phyloP scores from a whole-genome alignment of 2,797 vertebrate species.

The Leucoraja ocellata region DNA sequence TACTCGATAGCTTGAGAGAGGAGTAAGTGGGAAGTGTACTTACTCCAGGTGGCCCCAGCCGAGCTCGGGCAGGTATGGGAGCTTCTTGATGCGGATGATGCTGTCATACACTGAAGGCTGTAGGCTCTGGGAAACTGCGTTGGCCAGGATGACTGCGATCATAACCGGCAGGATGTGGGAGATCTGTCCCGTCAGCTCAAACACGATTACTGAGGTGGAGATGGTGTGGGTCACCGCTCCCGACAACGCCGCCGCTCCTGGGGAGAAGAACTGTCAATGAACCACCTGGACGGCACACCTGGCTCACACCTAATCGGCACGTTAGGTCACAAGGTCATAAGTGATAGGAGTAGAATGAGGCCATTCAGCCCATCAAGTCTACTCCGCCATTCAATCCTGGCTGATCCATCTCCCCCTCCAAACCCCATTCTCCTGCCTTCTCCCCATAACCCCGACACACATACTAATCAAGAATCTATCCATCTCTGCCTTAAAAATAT shows the following conservation, averaged over 20 bases:
- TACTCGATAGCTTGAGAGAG: background rate
- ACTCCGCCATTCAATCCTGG: too few relatives aligned
- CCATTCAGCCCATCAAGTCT: too few relatives aligned
- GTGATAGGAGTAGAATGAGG: too few relatives aligned
- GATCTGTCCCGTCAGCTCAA: conserved; percentile 93
- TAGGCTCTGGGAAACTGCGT: conserved; percentile 85
- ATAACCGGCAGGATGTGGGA: conserved; percentile 93
- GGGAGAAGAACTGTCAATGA: conserved; percentile 11
- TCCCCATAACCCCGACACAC: too few relatives aligned
- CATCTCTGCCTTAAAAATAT: too few relatives aligned
- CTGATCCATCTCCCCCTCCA: too few relatives aligned
- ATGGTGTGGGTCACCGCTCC: conserved; percentile 93
- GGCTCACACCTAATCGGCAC: background rate
- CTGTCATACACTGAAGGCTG: conserved; percentile 95
- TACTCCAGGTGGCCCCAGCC: conserved; percentile 92
- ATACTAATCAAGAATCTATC: too few relatives aligned
- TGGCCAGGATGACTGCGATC: conserved; percentile 93
- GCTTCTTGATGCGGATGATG: conserved; percentile 94
- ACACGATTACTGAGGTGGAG: conserved; percentile 90
- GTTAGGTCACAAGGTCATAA: too few relatives aligned
- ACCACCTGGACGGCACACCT: too few relatives aligned
- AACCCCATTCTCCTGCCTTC: too few relatives aligned
- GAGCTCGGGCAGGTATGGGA: conserved; percentile 87
- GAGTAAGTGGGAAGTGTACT: conserved; percentile 45
- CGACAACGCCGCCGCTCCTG: conserved; percentile 84